A percentile compares a stretch with the other conserved stretches of the same genome.
These are phyloP conservation scores for Ophiodon elongatus DNA, from an alignment of 2,113 vertebrate species.

Conservation along the genomic window DNA sequence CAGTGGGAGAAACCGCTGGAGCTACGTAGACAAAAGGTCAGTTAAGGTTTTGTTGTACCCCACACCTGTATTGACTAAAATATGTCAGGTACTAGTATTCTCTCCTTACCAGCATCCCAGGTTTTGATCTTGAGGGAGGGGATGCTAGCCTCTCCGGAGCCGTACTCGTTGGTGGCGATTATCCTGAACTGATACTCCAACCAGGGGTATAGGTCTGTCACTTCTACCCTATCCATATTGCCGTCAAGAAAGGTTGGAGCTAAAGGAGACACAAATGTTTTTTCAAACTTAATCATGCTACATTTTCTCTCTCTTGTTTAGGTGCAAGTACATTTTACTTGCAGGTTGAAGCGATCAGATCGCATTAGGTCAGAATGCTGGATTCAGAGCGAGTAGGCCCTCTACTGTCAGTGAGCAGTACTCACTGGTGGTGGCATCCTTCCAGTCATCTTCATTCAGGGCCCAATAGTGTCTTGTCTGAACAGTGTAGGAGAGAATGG, in stretches of 20 bases:
- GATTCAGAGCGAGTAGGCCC: neutral
- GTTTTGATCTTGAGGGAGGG: constrained; percentile 94
- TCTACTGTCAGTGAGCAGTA: constrained; percentile 48
- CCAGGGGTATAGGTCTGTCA: constrained; percentile 94
- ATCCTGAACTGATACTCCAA: constrained; percentile 97
- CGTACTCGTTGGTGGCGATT: constrained; percentile 92
- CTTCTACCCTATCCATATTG: constrained; percentile 87
- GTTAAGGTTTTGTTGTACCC: neutral
- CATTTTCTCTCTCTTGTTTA: neutral
- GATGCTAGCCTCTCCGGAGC: constrained; percentile 93
- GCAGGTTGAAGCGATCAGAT: neutral
- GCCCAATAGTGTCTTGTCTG: constrained; percentile 89
- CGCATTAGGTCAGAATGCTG: neutral
- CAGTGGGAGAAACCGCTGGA: constrained; percentile 92
- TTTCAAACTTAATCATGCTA: neutral
- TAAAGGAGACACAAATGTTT: constrained; percentile 63
- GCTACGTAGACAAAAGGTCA: constrained; percentile 75
- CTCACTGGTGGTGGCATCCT: constrained; percentile 91
- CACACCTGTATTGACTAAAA: neutral
- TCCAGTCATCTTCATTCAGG: constrained; percentile 93
- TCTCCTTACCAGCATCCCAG: constrained; percentile 89
- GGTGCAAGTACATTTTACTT: neutral
- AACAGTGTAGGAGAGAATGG: constrained; percentile 92
- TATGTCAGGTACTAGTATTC: neutral
- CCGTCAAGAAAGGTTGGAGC: constrained; percentile 91